Base-by-base conservation (phyloP, 2,113 vertebrate genomes). In the Ictidomys tridecemlineatus region DNA sequence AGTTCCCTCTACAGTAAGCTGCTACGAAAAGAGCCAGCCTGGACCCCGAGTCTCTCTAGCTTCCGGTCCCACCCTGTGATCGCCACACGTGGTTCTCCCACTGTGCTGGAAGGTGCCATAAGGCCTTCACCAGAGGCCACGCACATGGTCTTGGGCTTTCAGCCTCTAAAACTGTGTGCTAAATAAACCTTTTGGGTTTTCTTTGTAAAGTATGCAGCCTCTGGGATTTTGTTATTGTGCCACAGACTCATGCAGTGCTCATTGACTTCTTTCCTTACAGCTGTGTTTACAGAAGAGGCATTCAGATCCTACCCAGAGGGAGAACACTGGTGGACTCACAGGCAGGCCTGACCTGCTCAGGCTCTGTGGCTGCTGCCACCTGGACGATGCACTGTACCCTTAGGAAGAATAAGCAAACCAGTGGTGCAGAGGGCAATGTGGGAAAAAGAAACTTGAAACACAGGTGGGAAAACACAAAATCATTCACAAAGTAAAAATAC, bases 311-410 rank as follows among this genome's bases (percentile, higher is more conserved):
- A 26, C 32, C 78, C 30, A 45, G 61, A 48, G 26, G 28, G 58
- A 51, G 5, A 63, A 32, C 4, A 42, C 18, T 2, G n/a, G 34
- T 22, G 13, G 30, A 5, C 13, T 13, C 16, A 14, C 26, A 32
- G 53, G 2, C 72, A 82, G 34, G 67, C 5, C 11, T 70, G 5
- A 45, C 10, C 8, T 56, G 34, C 39, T n/a, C 34, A 74, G 22
- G 51, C n/a, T 4, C 4, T 65, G 14, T 10, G n/a, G 34, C 9
- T 63, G n/a, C 67, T 74, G 4, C 24, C 58, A 16, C 12, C 7
- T 24, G 53, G 8, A 8, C 28, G n/a, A 34, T 5, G 9, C 4
- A 5, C 86, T 48, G 0, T 6, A 0, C 4, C 13, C 14, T 78
- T 26, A 61, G n/a, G 22, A 77, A 86, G 32, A 73, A 8, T 5